Evolutionary conservation across 2,888 invertebrate species (phyloP).

Genomic region (Stenolophus ochropezus): DNA sequence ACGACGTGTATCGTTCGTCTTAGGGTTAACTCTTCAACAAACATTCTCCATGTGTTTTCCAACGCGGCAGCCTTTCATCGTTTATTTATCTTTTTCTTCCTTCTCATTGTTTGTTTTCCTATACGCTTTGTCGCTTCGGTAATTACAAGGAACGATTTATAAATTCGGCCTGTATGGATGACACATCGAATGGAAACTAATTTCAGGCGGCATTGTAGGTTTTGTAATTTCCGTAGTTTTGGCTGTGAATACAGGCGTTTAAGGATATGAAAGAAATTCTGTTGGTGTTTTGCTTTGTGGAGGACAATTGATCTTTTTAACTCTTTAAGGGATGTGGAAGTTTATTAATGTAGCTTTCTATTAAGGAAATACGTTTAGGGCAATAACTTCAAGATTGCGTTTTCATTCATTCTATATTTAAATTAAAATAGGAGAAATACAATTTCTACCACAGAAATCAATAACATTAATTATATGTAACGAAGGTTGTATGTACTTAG

Average conservation of each 20-base stretch:
- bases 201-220: slow-evolving; percentile 33
- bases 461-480: background rate
- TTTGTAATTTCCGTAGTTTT: slow-evolving; percentile 53
- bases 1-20: slow-evolving; percentile 26
- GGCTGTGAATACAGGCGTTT: slow-evolving; percentile 37
- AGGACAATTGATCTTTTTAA: slow-evolving; percentile 17
- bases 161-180: slow-evolving; percentile 28
- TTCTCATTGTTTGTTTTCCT: slow-evolving; percentile 32
- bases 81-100: background rate
- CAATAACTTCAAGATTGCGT: background rate
- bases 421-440: background rate
- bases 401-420: background rate
- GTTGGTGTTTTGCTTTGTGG: slow-evolving; percentile 1
- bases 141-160: slow-evolving; percentile 25
- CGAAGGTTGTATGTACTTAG: too few species aligned
- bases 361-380: background rate
- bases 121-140: slow-evolving; percentile 6
- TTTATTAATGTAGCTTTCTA: slow-evolving; percentile 5
- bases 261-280: slow-evolving; percentile 47
- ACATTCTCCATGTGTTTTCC: slow-evolving; percentile 4
- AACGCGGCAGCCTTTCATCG: background rate
- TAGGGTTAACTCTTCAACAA: slow-evolving; percentile 13
- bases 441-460: background rate
- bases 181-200: slow-evolving; percentile 50
- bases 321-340: background rate